Conservation (phyloP, 2,888 invertebrate genomes). For the Scaptomyza parva region DNA sequence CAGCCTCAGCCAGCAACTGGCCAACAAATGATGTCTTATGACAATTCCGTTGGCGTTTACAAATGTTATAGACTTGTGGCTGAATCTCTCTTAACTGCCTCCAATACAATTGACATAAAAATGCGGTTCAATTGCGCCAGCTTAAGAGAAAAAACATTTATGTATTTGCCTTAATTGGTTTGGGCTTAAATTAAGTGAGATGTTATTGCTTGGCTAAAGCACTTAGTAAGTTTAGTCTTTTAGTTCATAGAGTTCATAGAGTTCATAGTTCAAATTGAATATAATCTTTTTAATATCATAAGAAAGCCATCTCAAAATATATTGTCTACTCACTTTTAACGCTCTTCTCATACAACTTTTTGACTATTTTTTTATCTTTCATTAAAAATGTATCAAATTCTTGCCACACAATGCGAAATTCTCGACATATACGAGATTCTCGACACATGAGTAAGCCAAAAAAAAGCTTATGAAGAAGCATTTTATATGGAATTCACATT, state of each 20-base stretch:
- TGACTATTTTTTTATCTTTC: neutral
- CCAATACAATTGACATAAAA: slow-evolving; percentile 50
- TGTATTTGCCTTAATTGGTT: no score
- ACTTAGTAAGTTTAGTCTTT: no score
- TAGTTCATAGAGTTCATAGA: no score
- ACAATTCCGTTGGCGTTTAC: slow-evolving; percentile 60
- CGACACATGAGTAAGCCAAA: neutral
- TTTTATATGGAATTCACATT: slow-evolving; percentile 10
- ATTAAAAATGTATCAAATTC: neutral
- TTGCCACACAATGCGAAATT: neutral
- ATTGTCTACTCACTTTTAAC: no score
- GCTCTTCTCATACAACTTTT: no score
- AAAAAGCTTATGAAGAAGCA: neutral
- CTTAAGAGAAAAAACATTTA: slow-evolving; percentile 3
- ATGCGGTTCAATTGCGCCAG: slow-evolving; percentile 41
- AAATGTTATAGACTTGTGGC: slow-evolving; percentile 38
- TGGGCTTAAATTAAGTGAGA: no score
- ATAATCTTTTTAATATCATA: no score
- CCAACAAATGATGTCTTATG: slow-evolving; percentile 56
- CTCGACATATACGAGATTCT: neutral
- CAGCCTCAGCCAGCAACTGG: slow-evolving; percentile 23
- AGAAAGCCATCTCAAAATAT: no score
- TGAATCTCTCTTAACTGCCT: slow-evolving; percentile 25
- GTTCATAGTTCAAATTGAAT: no score
- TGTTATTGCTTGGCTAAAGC: no score